Percentiles rank a stretch among this genome's conserved stretches.
Evolutionary conservation across 2,113 vertebrate species (phyloP).

Genomic region (Carassius gibelio): DNA sequence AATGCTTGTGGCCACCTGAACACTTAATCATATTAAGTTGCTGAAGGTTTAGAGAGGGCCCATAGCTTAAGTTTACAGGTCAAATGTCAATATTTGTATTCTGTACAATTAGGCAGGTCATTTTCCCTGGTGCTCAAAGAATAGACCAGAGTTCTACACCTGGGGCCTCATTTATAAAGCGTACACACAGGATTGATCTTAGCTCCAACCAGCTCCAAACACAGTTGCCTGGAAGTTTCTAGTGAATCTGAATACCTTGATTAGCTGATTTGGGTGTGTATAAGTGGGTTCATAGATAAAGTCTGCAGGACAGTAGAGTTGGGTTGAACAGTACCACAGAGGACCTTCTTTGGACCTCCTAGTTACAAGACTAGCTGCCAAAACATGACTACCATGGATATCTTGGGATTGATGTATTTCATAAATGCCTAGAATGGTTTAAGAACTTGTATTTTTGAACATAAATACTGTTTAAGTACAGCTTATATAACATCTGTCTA

Average conservation of each 20-base stretch:
- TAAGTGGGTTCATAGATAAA: background rate
- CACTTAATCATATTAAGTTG: background rate
- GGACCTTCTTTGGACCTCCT: background rate
- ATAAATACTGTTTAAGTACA: background rate
- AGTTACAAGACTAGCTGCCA: background rate
- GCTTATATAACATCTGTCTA: background rate
- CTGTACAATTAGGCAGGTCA: background rate
- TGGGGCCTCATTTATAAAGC: background rate
- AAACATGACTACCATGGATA: background rate
- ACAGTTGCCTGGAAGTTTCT: background rate
- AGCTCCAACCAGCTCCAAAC: no score
- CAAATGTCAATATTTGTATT: background rate
- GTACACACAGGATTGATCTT: no score
- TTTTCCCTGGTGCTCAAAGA: background rate
- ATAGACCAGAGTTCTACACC: background rate
- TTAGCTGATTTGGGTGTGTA: no score
- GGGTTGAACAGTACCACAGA: background rate
- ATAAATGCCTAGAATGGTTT: background rate
- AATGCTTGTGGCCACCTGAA: constrained; percentile 20
- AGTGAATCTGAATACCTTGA: no score
- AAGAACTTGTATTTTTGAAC: background rate
- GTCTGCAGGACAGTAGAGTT: background rate
- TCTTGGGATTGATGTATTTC: background rate
- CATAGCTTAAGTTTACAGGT: background rate
- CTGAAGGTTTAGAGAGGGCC: background rate